A percentile compares a stretch with the other conserved stretches of the same genome.
phyloP scores from a whole-genome alignment of 1,140 invertebrate species.

The Drosophila sucinea region DNA sequence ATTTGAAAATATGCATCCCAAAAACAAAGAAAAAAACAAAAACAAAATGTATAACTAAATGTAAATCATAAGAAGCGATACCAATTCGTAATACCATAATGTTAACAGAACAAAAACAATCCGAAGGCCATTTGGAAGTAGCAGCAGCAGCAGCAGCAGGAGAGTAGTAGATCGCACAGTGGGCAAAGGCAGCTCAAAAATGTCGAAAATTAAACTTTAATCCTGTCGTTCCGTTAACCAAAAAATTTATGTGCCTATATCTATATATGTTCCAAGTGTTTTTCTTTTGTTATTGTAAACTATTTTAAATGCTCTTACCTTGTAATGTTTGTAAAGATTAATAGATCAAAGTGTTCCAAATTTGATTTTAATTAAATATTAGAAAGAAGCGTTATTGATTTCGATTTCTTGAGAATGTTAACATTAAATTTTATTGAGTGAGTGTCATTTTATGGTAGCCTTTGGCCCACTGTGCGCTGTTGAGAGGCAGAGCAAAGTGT shows the following conservation, averaged over 20 bases:
- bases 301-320: no score
- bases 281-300: no score
- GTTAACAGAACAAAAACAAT: conserved; percentile 53
- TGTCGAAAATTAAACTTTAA: background rate
- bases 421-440: no score
- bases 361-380: no score
- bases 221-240: no score
- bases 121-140: conserved; percentile 17
- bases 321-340: no score
- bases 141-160: conserved; percentile 1
- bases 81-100: conserved; percentile 23
- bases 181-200: background rate
- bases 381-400: no score
- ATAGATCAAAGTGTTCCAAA: no score
- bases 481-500: conserved; percentile 39
- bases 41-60: conserved; percentile 15
- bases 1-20: conserved; percentile 48
- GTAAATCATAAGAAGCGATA: conserved; percentile 26
- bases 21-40: background rate
- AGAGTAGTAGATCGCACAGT: conserved; percentile 5
- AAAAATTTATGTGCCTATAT: no score
- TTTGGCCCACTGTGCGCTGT: background rate
- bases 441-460: background rate
- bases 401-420: no score
- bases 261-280: no score